Conservation (phyloP, 1,140 invertebrate species). For the Lepidotrigona ventralis region DNA sequence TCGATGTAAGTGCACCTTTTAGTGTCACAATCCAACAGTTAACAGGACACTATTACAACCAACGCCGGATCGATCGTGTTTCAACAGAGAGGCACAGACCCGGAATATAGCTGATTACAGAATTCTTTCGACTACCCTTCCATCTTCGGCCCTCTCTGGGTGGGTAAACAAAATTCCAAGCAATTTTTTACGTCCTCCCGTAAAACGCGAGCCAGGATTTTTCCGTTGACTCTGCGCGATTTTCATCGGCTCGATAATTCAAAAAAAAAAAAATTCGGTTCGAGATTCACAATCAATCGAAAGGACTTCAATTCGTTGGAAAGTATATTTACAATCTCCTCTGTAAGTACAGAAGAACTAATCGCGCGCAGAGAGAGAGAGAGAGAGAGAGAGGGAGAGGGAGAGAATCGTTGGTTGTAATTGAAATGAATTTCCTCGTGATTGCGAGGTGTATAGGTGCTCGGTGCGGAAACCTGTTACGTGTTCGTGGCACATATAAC, state of each 20-base stretch:
- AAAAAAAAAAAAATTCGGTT: neutral
- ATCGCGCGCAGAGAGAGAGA: no score
- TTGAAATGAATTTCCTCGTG: neutral
- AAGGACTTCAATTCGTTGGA: neutral
- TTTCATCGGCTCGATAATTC: neutral
- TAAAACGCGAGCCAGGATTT: neutral
- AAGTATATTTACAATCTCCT: no score
- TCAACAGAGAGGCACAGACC: slow-evolving; percentile 23
- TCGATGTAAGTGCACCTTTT: slow-evolving; percentile 63
- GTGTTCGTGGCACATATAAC: slow-evolving; percentile 11
- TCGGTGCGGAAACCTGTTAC: slow-evolving; percentile 20
- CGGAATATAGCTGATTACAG: slow-evolving; percentile 55
- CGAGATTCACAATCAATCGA: neutral
- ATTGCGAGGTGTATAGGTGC: neutral
- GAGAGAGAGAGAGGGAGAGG: no score
- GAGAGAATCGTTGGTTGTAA: no score
- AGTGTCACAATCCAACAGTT: slow-evolving; percentile 61
- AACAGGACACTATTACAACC: slow-evolving; percentile 54
- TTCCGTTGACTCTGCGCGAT: slow-evolving; percentile 9
- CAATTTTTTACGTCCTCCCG: neutral
- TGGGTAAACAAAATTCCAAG: slow-evolving; percentile 20
- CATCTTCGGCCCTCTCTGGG: neutral
- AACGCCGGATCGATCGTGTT: slow-evolving; percentile 52
- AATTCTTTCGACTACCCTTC: slow-evolving; percentile 38
- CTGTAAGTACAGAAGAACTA: neutral